These are phyloP conservation scores for Amphipyra berbera DNA, from an alignment of 2,888 invertebrate species.

Conservation along the genomic window DNA sequence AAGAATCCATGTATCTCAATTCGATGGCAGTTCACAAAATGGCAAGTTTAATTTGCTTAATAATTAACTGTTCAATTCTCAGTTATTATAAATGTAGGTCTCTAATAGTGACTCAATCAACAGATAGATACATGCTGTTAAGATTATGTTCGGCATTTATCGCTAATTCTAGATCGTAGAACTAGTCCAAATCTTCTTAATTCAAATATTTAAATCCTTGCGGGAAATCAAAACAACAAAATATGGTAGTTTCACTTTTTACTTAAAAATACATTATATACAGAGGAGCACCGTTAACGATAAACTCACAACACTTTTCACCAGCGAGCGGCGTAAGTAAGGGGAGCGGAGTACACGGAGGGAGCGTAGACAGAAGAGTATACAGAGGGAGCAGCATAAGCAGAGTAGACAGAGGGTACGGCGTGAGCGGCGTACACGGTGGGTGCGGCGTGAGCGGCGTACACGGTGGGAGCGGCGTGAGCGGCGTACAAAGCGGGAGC, in stretches of 20 bases:
- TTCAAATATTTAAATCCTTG: no score
- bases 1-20: not conserved
- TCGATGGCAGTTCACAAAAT: constrained; percentile 5
- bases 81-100: no score
- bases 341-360: constrained; percentile 28
- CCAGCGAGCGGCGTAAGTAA: constrained; percentile 45
- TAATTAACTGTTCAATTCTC: not conserved
- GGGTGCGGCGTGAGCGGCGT: constrained; percentile 34
- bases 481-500: constrained; percentile 58
- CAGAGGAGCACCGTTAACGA: constrained; percentile 48
- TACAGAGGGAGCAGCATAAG: constrained; percentile 36
- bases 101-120: no score
- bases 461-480: constrained; percentile 48
- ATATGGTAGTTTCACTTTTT: constrained; percentile 68
- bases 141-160: no score
- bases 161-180: no score
- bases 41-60: not conserved
- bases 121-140: no score
- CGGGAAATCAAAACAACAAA: constrained; percentile 24
- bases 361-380: constrained; percentile 41
- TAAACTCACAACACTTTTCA: constrained; percentile 46
- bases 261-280: constrained; percentile 62
- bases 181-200: no score
- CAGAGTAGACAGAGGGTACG: constrained; percentile 45
- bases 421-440: constrained; percentile 58